A percentile compares a stretch with the other conserved stretches of the same genome.
Conservation (phyloP, 2,888 invertebrate genomes). For the Gortyna flavago region DNA sequence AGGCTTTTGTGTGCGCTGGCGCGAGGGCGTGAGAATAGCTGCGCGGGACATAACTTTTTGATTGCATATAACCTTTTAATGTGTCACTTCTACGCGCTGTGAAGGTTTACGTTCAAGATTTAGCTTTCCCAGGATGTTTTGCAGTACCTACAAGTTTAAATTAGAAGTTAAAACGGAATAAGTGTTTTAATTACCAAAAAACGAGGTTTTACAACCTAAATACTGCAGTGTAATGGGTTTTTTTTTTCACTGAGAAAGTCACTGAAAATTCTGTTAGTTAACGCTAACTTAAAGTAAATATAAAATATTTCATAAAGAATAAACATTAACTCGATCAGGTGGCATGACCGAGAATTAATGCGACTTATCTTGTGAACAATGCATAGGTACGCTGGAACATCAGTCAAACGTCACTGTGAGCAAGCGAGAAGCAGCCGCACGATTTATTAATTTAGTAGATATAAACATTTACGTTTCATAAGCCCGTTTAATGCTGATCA, state of each 20-base stretch:
- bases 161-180: not conserved
- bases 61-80: slow-evolving; percentile 70
- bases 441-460: slow-evolving; percentile 65
- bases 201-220: not conserved
- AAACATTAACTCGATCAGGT: slow-evolving; percentile 72
- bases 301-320: slow-evolving; percentile 21
- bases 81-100: slow-evolving; percentile 55
- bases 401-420: slow-evolving; percentile 76
- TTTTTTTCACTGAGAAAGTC: not conserved
- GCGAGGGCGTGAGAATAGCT: slow-evolving; percentile 75
- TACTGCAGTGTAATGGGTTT: not conserved
- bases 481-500: slow-evolving; percentile 78
- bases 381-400: slow-evolving; percentile 75
- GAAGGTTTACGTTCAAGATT: slow-evolving; percentile 35
- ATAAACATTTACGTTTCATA: slow-evolving; percentile 63
- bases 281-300: slow-evolving; percentile 21
- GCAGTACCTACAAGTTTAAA: slow-evolving; percentile 10
- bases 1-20: slow-evolving; percentile 71
- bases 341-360: slow-evolving; percentile 81
- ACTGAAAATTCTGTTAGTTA: slow-evolving; percentile 3
- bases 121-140: slow-evolving; percentile 27
- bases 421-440: slow-evolving; percentile 57
- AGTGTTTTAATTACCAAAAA: not conserved
- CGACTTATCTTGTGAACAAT: slow-evolving; percentile 84
- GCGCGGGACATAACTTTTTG: slow-evolving; percentile 70